These are phyloP conservation scores for Carassius carassius DNA, from an alignment of 2,113 vertebrate species.

Conservation along the genomic window DNA sequence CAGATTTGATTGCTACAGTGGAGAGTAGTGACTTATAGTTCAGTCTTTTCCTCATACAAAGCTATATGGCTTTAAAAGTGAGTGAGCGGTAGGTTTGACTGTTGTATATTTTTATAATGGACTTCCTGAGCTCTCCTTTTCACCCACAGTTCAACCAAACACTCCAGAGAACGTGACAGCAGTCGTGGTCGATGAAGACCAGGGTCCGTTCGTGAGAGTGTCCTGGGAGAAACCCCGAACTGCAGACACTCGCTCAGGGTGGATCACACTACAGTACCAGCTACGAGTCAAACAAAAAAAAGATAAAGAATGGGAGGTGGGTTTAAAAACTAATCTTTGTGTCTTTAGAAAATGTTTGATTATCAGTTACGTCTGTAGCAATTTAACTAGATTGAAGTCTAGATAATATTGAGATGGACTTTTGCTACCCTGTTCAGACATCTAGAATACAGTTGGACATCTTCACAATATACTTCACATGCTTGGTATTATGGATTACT, in stretches of 20 bases:
- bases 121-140: background rate
- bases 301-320: constrained; percentile 86
- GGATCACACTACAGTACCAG: constrained; percentile 84
- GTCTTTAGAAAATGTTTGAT: background rate
- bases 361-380: background rate
- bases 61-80: background rate
- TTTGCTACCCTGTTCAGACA: background rate
- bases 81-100: background rate
- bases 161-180: constrained; percentile 81
- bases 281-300: constrained; percentile 81
- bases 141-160: constrained; percentile 82
- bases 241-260: constrained; percentile 79
- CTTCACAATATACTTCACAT: too few relatives aligned
- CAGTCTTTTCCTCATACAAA: background rate
- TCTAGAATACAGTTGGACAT: background rate
- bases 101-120: background rate
- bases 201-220: constrained; percentile 75
- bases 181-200: constrained; percentile 65
- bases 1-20: background rate
- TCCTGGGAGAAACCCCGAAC: constrained; percentile 83
- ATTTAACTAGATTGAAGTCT: background rate
- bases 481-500: background rate
- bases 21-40: background rate
- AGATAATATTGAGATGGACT: background rate
- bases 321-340: background rate